A percentile compares a stretch with the other conserved stretches of the same genome.
These are phyloP conservation scores for Encarsia formosa DNA, from an alignment of 2,888 invertebrate genomes.

Conservation along the genomic window DNA sequence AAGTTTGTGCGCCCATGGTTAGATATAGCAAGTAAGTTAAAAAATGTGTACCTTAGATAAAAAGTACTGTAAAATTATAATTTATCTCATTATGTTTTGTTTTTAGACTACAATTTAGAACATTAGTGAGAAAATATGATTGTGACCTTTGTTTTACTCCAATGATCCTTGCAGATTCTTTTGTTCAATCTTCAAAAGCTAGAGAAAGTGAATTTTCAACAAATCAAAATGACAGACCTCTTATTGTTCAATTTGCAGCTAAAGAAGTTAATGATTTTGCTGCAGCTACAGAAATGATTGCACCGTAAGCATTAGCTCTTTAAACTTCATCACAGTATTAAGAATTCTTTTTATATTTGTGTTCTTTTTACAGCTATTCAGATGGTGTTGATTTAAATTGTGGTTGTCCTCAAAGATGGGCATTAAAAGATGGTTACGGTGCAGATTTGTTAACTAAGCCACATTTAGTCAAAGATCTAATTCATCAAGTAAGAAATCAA, in stretches of 20 bases:
- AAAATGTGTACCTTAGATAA: constrained; percentile 1
- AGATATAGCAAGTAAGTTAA: constrained; percentile 75
- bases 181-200: constrained; percentile 83
- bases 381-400: constrained; percentile 96
- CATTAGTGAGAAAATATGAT: constrained; percentile 71
- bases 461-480: constrained; percentile 75
- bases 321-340: not conserved
- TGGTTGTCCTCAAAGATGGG: constrained; percentile 97
- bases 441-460: constrained; percentile 79
- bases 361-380: constrained; percentile 58
- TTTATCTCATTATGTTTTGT: too few species aligned
- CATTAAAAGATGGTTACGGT: constrained; percentile 85
- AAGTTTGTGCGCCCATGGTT: constrained; percentile 94
- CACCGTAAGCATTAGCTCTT: constrained; percentile 59
- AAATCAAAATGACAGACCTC: constrained; percentile 68
- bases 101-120: constrained; percentile 70
- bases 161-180: constrained; percentile 95
- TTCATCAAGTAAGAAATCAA: constrained; percentile 69
- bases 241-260: constrained; percentile 94
- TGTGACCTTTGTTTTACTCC: constrained; percentile 92
- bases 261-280: constrained; percentile 79
- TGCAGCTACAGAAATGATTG: constrained; percentile 77
- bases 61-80: not conserved
- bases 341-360: not conserved
- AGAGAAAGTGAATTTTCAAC: constrained; percentile 79